Percentiles rank a stretch among this genome's conserved stretches.
These are phyloP conservation scores for Acomys russatus DNA, from an alignment of 2,797 vertebrate genomes.

Conservation along the genomic window DNA sequence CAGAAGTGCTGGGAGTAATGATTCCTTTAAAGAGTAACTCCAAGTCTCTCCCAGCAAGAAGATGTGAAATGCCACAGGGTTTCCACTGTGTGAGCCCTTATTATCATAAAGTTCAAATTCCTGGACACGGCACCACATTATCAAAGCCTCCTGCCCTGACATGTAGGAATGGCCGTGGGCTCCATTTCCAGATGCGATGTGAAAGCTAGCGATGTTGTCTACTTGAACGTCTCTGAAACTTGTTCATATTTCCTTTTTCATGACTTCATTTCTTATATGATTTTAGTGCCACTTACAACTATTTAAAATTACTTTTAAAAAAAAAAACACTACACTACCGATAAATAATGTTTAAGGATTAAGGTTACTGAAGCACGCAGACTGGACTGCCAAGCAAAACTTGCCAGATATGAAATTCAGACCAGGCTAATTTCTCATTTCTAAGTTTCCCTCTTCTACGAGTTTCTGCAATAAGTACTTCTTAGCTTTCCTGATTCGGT, in stretches of 20 bases:
- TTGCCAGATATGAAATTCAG: background rate
- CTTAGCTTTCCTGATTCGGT: background rate
- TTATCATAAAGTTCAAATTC: slow-evolving; percentile 69
- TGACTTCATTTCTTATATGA: slow-evolving; percentile 23
- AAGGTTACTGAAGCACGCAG: background rate
- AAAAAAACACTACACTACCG: background rate
- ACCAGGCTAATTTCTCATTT: background rate
- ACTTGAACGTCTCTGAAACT: slow-evolving; percentile 42
- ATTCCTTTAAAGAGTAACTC: slow-evolving; percentile 71
- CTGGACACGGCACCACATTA: background rate
- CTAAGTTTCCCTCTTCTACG: background rate
- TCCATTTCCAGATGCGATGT: slow-evolving; percentile 42
- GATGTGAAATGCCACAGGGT: slow-evolving; percentile 59
- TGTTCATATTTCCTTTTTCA: background rate
- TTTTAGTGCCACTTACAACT: slow-evolving; percentile 30
- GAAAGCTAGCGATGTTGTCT: slow-evolving; percentile 58
- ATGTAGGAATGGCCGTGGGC: background rate
- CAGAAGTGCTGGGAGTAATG: slow-evolving; percentile 63
- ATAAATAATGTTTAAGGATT: background rate
- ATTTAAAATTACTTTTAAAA: background rate
- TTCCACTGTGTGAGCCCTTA: slow-evolving; percentile 5
- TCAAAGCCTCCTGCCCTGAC: slow-evolving; percentile 33
- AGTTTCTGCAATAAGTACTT: background rate
- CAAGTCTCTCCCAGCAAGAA: slow-evolving; percentile 52
- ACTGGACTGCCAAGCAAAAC: background rate